Conservation (phyloP, 2,888 invertebrate species). For the Meta bourneti region DNA sequence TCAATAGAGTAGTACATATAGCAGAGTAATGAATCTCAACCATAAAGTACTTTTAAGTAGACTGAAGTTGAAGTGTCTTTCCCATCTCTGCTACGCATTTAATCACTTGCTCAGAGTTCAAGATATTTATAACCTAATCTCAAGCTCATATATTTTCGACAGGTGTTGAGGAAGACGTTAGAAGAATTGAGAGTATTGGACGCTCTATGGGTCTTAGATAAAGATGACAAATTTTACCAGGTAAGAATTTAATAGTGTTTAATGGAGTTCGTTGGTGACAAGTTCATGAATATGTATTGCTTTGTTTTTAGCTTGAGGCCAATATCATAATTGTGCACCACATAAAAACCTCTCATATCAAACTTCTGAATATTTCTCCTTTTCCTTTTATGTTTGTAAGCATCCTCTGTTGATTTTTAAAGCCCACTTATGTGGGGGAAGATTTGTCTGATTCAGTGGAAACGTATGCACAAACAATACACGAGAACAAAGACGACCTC, state of each 20-base stretch:
- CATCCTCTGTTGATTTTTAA: neutral
- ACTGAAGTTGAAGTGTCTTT: too few relatives aligned
- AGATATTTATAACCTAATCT: too few relatives aligned
- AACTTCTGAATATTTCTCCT: neutral
- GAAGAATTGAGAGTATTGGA: slow-evolving; percentile 83
- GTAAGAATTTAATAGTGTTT: slow-evolving; percentile 78
- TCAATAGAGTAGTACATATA: too few relatives aligned
- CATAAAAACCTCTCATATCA: too few relatives aligned
- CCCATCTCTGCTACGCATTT: too few relatives aligned
- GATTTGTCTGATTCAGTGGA: neutral
- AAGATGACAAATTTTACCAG: slow-evolving; percentile 83
- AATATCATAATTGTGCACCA: too few relatives aligned
- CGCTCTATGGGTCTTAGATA: slow-evolving; percentile 83
- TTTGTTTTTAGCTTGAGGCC: too few relatives aligned
- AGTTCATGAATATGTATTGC: too few relatives aligned
- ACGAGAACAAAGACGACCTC: neutral
- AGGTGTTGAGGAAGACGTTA: slow-evolving; percentile 78
- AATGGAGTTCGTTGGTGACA: too few relatives aligned
- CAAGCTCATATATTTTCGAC: neutral
- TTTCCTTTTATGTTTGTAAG: neutral
- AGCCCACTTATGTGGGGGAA: neutral
- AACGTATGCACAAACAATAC: neutral
- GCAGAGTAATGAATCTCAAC: too few relatives aligned
- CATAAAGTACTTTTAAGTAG: too few relatives aligned
- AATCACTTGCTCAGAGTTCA: too few relatives aligned